A percentile compares a stretch with the other conserved stretches of the same genome.
These are phyloP conservation scores for Pissodes strobi DNA, from an alignment of 1,140 invertebrate genomes.

Conservation along the genomic window DNA sequence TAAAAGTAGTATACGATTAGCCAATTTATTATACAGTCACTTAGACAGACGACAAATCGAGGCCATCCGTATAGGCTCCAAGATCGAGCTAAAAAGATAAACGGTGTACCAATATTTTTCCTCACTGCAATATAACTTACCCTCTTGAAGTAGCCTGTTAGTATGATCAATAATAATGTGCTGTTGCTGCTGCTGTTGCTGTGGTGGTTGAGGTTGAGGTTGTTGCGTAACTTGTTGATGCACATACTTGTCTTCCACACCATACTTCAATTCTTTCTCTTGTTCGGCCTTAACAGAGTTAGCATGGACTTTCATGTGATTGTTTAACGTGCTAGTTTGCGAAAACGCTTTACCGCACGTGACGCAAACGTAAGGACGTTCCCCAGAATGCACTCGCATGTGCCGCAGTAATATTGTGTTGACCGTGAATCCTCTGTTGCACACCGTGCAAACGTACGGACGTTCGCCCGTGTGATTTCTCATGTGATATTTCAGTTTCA, in stretches of 20 bases:
- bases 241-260: conserved; percentile 13
- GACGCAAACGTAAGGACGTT: conserved; percentile 64
- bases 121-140: conserved; percentile 13
- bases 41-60: too few relatives aligned
- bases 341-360: conserved; percentile 59
- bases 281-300: conserved; percentile 45
- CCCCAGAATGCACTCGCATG: conserved; percentile 62
- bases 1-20: too few relatives aligned
- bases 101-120: too few relatives aligned
- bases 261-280: conserved; percentile 38
- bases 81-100: too few relatives aligned
- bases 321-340: conserved; percentile 54
- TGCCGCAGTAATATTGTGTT: conserved; percentile 57
- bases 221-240: not conserved
- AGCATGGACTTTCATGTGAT: conserved; percentile 53
- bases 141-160: conserved; percentile 27
- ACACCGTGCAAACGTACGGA: conserved; percentile 67
- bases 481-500: conserved; percentile 65
- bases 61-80: too few relatives aligned
- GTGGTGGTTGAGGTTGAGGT: conserved; percentile 15
- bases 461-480: conserved; percentile 66
- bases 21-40: too few relatives aligned
- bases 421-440: conserved; percentile 62
- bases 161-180: conserved; percentile 28
- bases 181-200: conserved; percentile 35